Evolutionary conservation across 2,888 invertebrate genomes (phyloP).

Genomic region (Lochmaea capreae): DNA sequence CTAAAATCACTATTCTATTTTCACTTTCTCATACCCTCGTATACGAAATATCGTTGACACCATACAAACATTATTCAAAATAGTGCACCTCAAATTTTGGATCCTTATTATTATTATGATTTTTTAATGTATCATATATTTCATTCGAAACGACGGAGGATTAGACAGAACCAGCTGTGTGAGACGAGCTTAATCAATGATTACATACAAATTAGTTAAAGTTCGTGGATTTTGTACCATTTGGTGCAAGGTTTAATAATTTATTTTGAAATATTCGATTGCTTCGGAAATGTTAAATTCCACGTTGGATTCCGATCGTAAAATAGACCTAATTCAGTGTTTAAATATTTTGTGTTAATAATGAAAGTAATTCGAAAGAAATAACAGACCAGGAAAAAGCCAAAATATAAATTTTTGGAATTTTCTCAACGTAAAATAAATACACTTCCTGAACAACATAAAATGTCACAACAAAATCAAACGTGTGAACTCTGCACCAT

Average conservation of each 20-base stretch:
- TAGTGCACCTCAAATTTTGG: no score
- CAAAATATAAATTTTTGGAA: no score
- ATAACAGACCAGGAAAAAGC: no score
- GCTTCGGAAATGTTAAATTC: conserved; percentile 15
- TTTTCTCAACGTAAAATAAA: conserved; percentile 1
- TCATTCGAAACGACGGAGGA: no score
- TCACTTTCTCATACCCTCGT: no score
- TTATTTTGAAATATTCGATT: conserved; percentile 8
- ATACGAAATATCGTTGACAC: no score
- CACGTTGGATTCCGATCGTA: background rate
- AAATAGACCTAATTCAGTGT: background rate
- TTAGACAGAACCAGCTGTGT: background rate
- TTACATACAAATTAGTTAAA: conserved; percentile 6
- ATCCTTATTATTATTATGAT: no score
- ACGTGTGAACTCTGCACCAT: conserved; percentile 32
- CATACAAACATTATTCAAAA: background rate
- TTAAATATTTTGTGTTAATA: background rate
- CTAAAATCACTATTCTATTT: no score
- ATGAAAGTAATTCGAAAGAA: background rate
- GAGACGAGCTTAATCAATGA: background rate
- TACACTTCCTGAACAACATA: conserved; percentile 10
- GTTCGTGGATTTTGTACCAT: conserved; percentile 1
- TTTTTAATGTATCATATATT: no score
- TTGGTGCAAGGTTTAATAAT: conserved; percentile 12
- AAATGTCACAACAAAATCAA: conserved; percentile 25